Evolutionary conservation across 2,797 vertebrate species (phyloP).

Genomic region (Characodon lateralis): DNA sequence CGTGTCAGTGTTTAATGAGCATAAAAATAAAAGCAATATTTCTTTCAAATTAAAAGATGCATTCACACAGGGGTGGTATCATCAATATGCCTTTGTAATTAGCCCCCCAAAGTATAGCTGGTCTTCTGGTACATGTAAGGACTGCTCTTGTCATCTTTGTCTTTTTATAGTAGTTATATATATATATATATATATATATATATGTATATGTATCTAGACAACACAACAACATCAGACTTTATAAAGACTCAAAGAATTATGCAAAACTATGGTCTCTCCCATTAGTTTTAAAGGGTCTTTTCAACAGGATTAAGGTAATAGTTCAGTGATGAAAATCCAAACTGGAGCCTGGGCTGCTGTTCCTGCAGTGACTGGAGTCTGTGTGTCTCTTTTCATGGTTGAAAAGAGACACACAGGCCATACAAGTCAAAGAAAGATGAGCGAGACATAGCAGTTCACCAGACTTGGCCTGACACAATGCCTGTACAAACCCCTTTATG

Average conservation of each 20-base stretch:
- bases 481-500: slow-evolving; percentile 39
- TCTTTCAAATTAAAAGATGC: not conserved
- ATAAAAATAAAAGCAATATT: slow-evolving; percentile 7
- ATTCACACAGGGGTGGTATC: not conserved
- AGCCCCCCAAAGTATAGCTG: not conserved
- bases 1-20: not conserved
- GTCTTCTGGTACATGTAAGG: not conserved
- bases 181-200: not conserved
- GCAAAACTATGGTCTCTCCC: slow-evolving; percentile 3
- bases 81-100: not conserved
- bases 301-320: slow-evolving; percentile 26
- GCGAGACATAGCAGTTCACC: slow-evolving; percentile 73
- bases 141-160: not conserved
- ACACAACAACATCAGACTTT: not conserved
- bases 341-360: slow-evolving; percentile 28
- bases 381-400: slow-evolving; percentile 23
- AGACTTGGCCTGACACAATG: slow-evolving; percentile 59
- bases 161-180: not conserved
- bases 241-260: not conserved
- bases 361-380: slow-evolving; percentile 30
- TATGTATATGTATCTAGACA: not conserved
- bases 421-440: slow-evolving; percentile 52
- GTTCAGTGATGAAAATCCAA: slow-evolving; percentile 33
- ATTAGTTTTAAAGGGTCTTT: slow-evolving; percentile 19
- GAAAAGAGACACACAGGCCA: slow-evolving; percentile 37